Base-by-base conservation (phyloP, 1,140 invertebrate genomes). In the Eupristina koningsbergeri region DNA sequence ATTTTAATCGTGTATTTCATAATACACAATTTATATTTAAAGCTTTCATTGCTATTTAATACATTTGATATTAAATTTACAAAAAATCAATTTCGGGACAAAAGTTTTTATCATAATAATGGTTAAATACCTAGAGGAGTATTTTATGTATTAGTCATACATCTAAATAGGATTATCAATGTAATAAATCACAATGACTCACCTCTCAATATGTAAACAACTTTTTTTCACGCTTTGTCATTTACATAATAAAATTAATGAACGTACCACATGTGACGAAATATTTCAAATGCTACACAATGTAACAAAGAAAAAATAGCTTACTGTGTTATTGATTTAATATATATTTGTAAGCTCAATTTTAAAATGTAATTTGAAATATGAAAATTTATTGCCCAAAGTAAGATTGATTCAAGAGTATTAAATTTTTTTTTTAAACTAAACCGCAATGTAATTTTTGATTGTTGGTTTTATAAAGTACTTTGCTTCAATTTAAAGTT, bases 191-290 rank as follows among this genome's bases (percentile, higher is more conserved):
- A 82, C 61, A 69, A 76, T 67, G 81, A 82, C 74, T 67, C 61
- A 67, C 45, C 39, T 36, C 74, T 67, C 63, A 58, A 83, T 77
- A 53, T 36, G n/a, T 74, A 69, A 34, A 50, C 31, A 31, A 36
- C 58, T 63, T 76, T 82, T 74, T 39, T 77, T 53, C 19, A 31
- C 47, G 29, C 36, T 81, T 83, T 69, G 58, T 77, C 74, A 77
- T 31, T 83, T 83, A 69, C 81, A 69, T 71, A 83, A 83, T 83
- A 41, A 77, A 83, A 77, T 77, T 77, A 53, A 83, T 69, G 63
- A 63, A 77, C n/a, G 29, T 17, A 39, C 41, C n/a, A 41, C 26
- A 63, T 64, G 69, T 81, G 36, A 74, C 29, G 39, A 75, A 81
- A 81, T 75, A 75, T 47, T 47, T 81, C 41, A 82, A 64, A 64